Evolutionary conservation across 2,797 vertebrate species (phyloP).

Genomic region (Brachymystax lenok): DNA sequence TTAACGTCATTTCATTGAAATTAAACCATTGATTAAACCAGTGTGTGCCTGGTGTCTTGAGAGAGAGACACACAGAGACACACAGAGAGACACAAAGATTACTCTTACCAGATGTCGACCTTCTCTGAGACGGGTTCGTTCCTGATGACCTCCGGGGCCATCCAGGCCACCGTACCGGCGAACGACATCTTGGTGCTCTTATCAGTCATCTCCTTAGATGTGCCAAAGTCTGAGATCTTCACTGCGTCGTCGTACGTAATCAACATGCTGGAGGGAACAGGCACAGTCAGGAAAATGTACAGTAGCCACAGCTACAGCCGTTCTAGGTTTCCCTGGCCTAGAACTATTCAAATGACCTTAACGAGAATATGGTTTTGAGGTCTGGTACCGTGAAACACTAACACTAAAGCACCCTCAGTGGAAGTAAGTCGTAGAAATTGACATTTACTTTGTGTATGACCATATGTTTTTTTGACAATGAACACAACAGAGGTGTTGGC

Average conservation of each 20-base stretch:
- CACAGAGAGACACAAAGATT: background rate
- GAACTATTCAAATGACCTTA: background rate
- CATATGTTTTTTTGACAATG: background rate
- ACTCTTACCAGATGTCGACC: slow-evolving; percentile 94
- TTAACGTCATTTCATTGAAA: no score
- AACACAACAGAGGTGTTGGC: no score
- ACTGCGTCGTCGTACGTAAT: slow-evolving; percentile 97
- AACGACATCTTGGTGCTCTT: slow-evolving; percentile 99
- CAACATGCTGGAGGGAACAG: slow-evolving; percentile 83
- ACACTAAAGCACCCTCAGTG: background rate
- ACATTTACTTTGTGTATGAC: background rate
- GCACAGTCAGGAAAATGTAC: background rate
- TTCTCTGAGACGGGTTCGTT: slow-evolving; percentile 97
- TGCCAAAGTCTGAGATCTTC: slow-evolving; percentile 98
- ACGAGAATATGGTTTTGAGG: no score
- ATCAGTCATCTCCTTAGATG: slow-evolving; percentile 94
- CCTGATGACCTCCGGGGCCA: slow-evolving; percentile 96
- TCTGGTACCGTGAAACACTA: background rate
- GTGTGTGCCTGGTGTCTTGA: no score
- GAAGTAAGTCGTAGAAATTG: background rate
- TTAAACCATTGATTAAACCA: no score
- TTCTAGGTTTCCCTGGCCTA: background rate
- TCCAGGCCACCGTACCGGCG: slow-evolving; percentile 97
- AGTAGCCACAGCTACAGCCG: background rate
- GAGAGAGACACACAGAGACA: no score